These are phyloP conservation scores for Clarias batrachus DNA, from an alignment of 2,113 vertebrate genomes.

Conservation along the genomic window DNA sequence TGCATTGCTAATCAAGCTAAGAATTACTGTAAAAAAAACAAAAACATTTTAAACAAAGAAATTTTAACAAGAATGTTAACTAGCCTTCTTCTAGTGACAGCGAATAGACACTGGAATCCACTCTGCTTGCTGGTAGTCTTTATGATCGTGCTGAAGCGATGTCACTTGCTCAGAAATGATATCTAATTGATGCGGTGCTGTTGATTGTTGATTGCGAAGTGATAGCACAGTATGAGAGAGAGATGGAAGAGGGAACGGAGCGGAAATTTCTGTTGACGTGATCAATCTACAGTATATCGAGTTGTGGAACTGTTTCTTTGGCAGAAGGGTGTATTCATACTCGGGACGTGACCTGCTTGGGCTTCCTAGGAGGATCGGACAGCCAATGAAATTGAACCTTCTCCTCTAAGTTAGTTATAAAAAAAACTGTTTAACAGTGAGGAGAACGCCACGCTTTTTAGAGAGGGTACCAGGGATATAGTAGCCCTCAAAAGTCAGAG, in stretches of 20 bases:
- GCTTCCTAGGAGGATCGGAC: background rate
- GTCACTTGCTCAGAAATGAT: background rate
- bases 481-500: background rate
- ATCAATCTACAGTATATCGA: too few species aligned
- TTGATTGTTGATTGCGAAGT: background rate
- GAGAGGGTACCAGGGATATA: background rate
- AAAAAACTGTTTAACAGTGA: background rate
- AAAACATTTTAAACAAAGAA: too few species aligned
- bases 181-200: background rate
- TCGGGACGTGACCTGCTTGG: background rate
- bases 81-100: too few species aligned
- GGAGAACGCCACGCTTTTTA: background rate
- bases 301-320: too few species aligned
- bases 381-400: background rate
- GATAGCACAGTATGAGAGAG: too few species aligned
- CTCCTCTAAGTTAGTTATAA: background rate
- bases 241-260: too few species aligned
- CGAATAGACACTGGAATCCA: background rate
- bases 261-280: too few species aligned
- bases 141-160: background rate
- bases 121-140: background rate
- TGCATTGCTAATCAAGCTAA: too few species aligned
- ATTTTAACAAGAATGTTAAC: too few species aligned
- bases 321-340: background rate
- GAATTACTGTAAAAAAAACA: too few species aligned